phyloP scores from a whole-genome alignment of 2,888 invertebrate genomes.

The Agrotis exclamationis region DNA sequence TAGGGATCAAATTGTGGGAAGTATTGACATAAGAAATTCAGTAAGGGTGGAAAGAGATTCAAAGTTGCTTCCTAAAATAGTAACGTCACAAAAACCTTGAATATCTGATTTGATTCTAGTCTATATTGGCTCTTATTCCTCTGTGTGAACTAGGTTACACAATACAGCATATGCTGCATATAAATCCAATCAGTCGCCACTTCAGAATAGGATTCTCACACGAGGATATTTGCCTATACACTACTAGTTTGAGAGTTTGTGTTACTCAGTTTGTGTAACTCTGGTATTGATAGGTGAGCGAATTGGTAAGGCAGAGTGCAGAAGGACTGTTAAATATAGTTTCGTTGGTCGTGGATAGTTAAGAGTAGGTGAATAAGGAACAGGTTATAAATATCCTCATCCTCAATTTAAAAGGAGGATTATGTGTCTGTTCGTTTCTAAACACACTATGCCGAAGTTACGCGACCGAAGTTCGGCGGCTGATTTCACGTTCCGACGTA shows the following conservation, averaged over 20 bases:
- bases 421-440: too few species aligned
- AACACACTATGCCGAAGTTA: too few species aligned
- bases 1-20: too few species aligned
- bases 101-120: slow-evolving; percentile 2
- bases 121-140: not conserved
- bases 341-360: not conserved
- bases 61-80: not conserved
- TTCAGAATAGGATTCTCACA: slow-evolving; percentile 29
- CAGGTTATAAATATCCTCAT: too few species aligned
- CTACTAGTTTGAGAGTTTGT: slow-evolving; percentile 15
- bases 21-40: too few species aligned
- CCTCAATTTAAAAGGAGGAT: too few species aligned
- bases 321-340: not conserved
- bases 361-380: too few species aligned
- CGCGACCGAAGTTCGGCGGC: too few species aligned
- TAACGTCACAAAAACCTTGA: not conserved
- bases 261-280: slow-evolving; percentile 4
- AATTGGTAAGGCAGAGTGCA: not conserved
- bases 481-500: too few species aligned
- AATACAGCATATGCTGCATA: slow-evolving; percentile 5
- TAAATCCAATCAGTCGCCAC: slow-evolving; percentile 31
- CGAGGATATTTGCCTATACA: slow-evolving; percentile 34
- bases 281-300: slow-evolving; percentile 34
- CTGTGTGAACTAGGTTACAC: slow-evolving; percentile 1
- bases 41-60: not conserved